phyloP scores from a whole-genome alignment of 2,888 invertebrate genomes.

The Lottia gigantea region DNA sequence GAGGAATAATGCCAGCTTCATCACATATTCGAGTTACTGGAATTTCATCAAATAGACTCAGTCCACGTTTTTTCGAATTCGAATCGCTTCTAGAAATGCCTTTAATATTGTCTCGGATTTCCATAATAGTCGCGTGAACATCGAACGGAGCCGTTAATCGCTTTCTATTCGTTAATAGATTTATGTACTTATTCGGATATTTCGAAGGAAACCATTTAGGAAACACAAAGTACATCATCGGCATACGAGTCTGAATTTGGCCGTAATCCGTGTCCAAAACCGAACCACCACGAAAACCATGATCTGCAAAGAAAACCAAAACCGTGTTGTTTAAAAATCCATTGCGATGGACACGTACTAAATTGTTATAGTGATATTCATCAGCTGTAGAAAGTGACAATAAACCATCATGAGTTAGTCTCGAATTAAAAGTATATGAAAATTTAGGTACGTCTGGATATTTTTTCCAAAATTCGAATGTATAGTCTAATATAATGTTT shows the following conservation, averaged over 20 bases:
- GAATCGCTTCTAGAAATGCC: not conserved
- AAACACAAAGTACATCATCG: slow-evolving; percentile 79
- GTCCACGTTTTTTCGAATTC: slow-evolving; percentile 26
- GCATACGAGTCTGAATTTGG: slow-evolving; percentile 84
- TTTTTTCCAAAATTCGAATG: slow-evolving; percentile 70
- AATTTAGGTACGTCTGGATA: slow-evolving; percentile 77
- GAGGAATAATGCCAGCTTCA: slow-evolving; percentile 80
- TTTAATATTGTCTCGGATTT: slow-evolving; percentile 70
- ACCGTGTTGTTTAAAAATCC: slow-evolving; percentile 44
- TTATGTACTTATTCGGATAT: slow-evolving; percentile 75
- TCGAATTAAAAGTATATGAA: slow-evolving; percentile 85
- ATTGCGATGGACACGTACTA: slow-evolving; percentile 71
- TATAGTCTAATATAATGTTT: slow-evolving; percentile 77
- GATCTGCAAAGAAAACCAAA: slow-evolving; percentile 78
- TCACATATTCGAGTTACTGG: slow-evolving; percentile 80
- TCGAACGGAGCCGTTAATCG: slow-evolving; percentile 85
- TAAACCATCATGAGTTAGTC: slow-evolving; percentile 85
- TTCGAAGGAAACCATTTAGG: slow-evolving; percentile 78
- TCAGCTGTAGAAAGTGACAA: slow-evolving; percentile 83
- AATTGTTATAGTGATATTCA: slow-evolving; percentile 73
- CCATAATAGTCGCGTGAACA: slow-evolving; percentile 80
- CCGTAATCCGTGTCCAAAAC: slow-evolving; percentile 83
- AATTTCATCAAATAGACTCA: slow-evolving; percentile 81
- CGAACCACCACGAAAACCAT: slow-evolving; percentile 87
- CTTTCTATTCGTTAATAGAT: slow-evolving; percentile 75